phyloP scores from a whole-genome alignment of 2,888 invertebrate genomes.

The Erpobdella octoculata region DNA sequence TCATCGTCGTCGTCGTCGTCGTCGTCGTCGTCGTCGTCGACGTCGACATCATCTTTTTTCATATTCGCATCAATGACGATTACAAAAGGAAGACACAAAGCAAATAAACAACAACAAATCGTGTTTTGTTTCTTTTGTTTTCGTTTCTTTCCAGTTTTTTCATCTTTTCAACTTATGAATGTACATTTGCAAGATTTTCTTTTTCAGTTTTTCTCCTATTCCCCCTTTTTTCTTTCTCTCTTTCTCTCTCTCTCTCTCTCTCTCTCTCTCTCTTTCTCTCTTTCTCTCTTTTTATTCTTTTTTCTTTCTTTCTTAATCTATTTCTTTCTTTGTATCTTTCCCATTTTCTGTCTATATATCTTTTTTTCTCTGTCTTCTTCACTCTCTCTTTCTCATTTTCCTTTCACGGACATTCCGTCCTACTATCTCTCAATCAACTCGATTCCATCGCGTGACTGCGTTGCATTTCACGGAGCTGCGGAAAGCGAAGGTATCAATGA shows the following conservation, averaged over 20 bases:
- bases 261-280: slow-evolving; percentile 1
- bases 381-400: neutral
- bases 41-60: neutral
- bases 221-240: neutral
- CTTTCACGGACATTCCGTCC: too few relatives aligned
- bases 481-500: too few relatives aligned
- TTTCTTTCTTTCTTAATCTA: neutral
- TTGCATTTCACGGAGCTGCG: too few relatives aligned
- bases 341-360: neutral
- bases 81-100: neutral
- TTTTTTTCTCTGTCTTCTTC: neutral
- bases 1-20: slow-evolving; percentile 13
- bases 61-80: neutral
- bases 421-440: too few relatives aligned
- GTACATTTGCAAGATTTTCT: too few relatives aligned
- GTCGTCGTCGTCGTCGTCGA: neutral
- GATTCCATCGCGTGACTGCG: too few relatives aligned
- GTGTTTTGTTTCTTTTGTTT: neutral
- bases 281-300: too few relatives aligned
- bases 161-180: too few relatives aligned
- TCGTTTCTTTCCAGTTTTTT: too few relatives aligned
- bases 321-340: neutral
- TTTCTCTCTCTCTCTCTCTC: slow-evolving; percentile 1
- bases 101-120: neutral
- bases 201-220: too few relatives aligned